Evolutionary conservation across 1,140 invertebrate genomes (phyloP).

Genomic region (Camponotus pennsylvanicus): DNA sequence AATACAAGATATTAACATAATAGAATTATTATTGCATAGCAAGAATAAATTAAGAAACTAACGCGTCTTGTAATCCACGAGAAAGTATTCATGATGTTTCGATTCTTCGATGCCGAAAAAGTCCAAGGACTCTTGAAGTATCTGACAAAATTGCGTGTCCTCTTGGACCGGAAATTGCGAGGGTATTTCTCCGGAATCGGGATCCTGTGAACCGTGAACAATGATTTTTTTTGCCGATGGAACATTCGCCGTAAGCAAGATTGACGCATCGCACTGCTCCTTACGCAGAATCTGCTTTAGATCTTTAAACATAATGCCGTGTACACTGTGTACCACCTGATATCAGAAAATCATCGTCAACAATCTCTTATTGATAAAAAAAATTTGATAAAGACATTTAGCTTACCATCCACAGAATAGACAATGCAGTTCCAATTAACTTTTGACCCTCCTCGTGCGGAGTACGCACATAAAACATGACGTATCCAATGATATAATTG

Average conservation of each 20-base stretch:
- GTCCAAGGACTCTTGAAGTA: slow-evolving; percentile 97
- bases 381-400: neutral
- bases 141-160: slow-evolving; percentile 98
- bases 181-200: slow-evolving; percentile 97
- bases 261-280: slow-evolving; percentile 99
- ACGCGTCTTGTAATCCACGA: slow-evolving; percentile 99
- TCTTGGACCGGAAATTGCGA: slow-evolving; percentile 99
- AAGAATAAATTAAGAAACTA: slow-evolving; percentile 83
- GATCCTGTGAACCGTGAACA: slow-evolving; percentile 97
- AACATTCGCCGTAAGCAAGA: slow-evolving; percentile 99
- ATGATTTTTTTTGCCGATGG: slow-evolving; percentile 99
- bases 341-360: slow-evolving; percentile 37
- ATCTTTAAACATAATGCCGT: slow-evolving; percentile 99
- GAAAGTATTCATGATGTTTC: slow-evolving; percentile 95
- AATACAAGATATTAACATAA: neutral
- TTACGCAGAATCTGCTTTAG: slow-evolving; percentile 99
- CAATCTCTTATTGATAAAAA: neutral
- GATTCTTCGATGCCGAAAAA: slow-evolving; percentile 98
- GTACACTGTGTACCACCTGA: slow-evolving; percentile 97
- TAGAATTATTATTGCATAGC: neutral
- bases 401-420: slow-evolving; percentile 97
- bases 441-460: slow-evolving; percentile 97
- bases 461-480: slow-evolving; percentile 99
- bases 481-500: slow-evolving; percentile 99
- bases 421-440: slow-evolving; percentile 96